A percentile compares a stretch with the other conserved stretches of the same genome.
These are phyloP conservation scores for Crypturellus tataupa DNA, from an alignment of 2,797 vertebrate genomes.

Conservation along the genomic window DNA sequence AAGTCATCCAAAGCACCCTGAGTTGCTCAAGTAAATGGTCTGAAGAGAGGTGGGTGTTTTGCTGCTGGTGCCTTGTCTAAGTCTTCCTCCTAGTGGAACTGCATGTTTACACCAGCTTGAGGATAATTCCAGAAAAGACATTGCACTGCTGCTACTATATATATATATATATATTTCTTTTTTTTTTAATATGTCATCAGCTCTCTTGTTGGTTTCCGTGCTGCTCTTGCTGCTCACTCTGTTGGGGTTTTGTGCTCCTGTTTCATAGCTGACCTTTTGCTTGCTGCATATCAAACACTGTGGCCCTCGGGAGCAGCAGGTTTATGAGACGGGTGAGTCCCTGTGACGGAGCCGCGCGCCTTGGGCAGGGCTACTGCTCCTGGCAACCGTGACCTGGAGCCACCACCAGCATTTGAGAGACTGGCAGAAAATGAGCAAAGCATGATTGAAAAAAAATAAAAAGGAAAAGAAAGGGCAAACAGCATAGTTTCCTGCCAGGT, in stretches of 20 bases:
- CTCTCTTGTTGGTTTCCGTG: background rate
- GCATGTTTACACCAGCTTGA: background rate
- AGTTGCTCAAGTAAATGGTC: background rate
- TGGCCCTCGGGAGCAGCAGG: background rate
- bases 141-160: background rate
- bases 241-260: background rate
- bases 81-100: background rate
- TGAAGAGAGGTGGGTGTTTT: background rate
- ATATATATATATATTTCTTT: no score
- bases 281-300: background rate
- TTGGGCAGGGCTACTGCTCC: background rate
- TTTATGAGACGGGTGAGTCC: fast-evolving
- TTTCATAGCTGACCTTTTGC: background rate
- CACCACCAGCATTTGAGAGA: background rate
- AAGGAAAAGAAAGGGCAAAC: background rate
- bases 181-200: background rate
- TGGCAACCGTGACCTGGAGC: background rate
- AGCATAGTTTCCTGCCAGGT: background rate
- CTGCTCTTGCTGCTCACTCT: background rate
- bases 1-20: background rate
- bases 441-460: background rate
- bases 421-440: background rate
- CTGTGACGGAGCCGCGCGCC: fast-evolving
- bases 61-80: background rate
- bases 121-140: background rate